Conservation (phyloP, 2,797 vertebrate genomes). For the Poeciliopsis gracilis region DNA sequence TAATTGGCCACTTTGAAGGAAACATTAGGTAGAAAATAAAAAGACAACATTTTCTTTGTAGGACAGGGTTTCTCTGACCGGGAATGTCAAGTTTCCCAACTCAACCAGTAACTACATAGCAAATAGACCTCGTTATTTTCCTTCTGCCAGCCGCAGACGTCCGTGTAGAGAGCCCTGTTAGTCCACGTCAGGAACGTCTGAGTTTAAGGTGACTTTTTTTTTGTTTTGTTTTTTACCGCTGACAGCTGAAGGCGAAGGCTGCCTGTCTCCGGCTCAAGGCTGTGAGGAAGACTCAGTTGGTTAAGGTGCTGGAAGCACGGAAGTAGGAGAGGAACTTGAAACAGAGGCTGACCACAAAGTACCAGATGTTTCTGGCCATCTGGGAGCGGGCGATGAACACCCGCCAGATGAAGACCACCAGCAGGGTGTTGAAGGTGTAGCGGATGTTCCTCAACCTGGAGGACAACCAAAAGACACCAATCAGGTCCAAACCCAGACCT, state of each 20-base stretch:
- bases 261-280: slow-evolving; percentile 28
- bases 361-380: slow-evolving; percentile 95
- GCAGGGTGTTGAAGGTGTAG: slow-evolving; percentile 90
- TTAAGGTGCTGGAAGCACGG: slow-evolving; percentile 86
- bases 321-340: slow-evolving; percentile 97
- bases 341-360: slow-evolving; percentile 95
- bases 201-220: slow-evolving; percentile 34
- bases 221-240: slow-evolving; percentile 18
- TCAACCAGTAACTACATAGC: slow-evolving; percentile 64
- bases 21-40: slow-evolving; percentile 61
- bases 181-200: slow-evolving; percentile 37
- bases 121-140: slow-evolving; percentile 51
- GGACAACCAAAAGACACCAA: background rate
- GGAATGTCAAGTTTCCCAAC: slow-evolving; percentile 51
- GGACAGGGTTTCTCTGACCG: slow-evolving; percentile 42
- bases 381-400: slow-evolving; percentile 94
- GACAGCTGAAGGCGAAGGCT: slow-evolving; percentile 35
- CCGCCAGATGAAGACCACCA: slow-evolving; percentile 93
- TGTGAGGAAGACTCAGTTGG: slow-evolving; percentile 66
- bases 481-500: background rate
- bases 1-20: slow-evolving; percentile 72
- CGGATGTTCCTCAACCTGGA: slow-evolving; percentile 92
- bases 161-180: slow-evolving; percentile 28
- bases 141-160: slow-evolving; percentile 31
- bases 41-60: slow-evolving; percentile 36